Evolutionary conservation across 2,888 invertebrate species (phyloP).

Genomic region (Lasioglossum villosulum): DNA sequence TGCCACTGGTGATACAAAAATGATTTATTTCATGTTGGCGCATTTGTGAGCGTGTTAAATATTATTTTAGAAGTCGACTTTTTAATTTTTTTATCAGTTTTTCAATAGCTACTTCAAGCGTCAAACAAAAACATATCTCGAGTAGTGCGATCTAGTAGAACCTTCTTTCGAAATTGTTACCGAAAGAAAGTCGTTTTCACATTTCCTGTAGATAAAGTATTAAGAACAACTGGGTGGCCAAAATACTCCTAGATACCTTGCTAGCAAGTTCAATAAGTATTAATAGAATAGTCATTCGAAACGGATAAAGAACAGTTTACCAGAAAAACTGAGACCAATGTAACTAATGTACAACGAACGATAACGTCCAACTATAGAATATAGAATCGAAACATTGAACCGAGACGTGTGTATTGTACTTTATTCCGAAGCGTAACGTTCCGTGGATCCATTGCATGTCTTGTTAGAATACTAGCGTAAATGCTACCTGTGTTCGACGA

Average conservation of each 20-base stretch:
- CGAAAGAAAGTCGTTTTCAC: not conserved
- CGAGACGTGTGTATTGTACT: not conserved
- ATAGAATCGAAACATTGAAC: not conserved
- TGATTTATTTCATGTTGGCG: not conserved
- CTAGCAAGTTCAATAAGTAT: constrained; percentile 1
- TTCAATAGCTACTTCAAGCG: not conserved
- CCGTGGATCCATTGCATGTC: not conserved
- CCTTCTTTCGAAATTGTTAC: not conserved
- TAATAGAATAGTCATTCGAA: not conserved
- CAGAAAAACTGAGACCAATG: not conserved
- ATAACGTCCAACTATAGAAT: not conserved
- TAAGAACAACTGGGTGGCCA: not conserved
- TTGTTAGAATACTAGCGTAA: not conserved
- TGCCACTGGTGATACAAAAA: not conserved
- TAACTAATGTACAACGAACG: not conserved
- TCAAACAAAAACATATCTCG: not conserved
- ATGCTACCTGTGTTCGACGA: not conserved
- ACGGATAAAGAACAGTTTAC: not conserved
- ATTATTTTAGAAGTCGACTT: not conserved
- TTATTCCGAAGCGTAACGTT: not conserved
- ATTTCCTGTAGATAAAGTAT: not conserved
- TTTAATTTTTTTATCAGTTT: not conserved
- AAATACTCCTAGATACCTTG: not conserved
- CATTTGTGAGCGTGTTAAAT: not conserved
- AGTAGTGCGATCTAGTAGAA: not conserved